Conservation (phyloP, 2,888 invertebrate species). For the Chymomyza caudatula region DNA sequence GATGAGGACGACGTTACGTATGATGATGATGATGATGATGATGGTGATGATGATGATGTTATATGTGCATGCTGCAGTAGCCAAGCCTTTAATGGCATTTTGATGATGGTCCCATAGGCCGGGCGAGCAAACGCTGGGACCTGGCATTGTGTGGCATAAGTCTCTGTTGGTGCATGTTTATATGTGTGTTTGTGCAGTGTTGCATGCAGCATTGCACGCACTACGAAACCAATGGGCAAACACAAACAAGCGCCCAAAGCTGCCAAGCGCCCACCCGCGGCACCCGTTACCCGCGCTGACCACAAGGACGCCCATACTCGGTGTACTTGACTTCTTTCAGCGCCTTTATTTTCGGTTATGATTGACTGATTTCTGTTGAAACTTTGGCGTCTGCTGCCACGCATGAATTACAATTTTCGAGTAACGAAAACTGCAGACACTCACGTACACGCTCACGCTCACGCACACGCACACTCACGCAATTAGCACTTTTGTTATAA, state of each 20-base stretch:
- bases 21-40: not conserved
- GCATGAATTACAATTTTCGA: constrained; percentile 69
- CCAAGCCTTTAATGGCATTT: constrained; percentile 14
- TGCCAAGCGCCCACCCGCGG: constrained; percentile 7
- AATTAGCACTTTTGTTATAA: constrained; percentile 58
- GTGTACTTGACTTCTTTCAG: constrained; percentile 9
- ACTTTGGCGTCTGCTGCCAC: constrained; percentile 68
- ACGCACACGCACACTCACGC: constrained; percentile 37
- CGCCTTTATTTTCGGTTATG: constrained; percentile 58
- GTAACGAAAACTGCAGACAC: constrained; percentile 55
- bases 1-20: too few species aligned
- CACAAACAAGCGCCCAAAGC: constrained; percentile 17
- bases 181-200: constrained; percentile 38
- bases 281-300: not conserved
- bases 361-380: constrained; percentile 71
- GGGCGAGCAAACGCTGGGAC: not conserved
- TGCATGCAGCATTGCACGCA: constrained; percentile 59
- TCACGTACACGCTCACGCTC: constrained; percentile 12
- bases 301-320: not conserved
- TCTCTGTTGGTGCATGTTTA: not conserved
- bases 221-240: constrained; percentile 36
- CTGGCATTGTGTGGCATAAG: not conserved
- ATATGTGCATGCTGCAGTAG: too few species aligned
- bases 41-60: not conserved
- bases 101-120: constrained; percentile 4